phyloP scores from a whole-genome alignment of 2,888 invertebrate genomes.

The Spodoptera exigua region DNA sequence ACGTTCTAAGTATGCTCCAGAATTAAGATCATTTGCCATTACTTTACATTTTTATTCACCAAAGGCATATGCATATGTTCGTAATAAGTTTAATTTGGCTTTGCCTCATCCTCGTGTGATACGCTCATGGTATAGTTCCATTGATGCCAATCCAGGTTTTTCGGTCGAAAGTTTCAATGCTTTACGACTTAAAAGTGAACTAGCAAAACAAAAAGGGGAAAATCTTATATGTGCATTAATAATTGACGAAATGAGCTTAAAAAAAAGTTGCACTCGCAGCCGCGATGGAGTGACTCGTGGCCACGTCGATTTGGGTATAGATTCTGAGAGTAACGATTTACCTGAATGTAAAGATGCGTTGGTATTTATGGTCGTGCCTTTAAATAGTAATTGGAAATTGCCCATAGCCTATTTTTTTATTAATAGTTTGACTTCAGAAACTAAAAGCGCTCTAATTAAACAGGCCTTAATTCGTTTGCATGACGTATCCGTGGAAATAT shows the following conservation, averaged over 20 bases:
- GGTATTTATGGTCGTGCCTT: too few species aligned
- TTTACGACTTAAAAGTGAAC: conserved; percentile 12
- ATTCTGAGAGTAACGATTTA: conserved; percentile 22
- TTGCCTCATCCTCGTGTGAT: too few species aligned
- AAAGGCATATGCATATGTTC: too few species aligned
- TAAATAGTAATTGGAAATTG: too few species aligned
- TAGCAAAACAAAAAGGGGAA: conserved; percentile 26
- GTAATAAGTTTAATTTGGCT: too few species aligned
- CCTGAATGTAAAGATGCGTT: conserved; percentile 21
- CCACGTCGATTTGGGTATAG: conserved; percentile 25
- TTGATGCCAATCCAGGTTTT: conserved; percentile 16
- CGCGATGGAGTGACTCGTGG: conserved; percentile 24
- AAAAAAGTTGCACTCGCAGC: conserved; percentile 26
- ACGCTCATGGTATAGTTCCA: too few species aligned
- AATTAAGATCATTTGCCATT: too few species aligned
- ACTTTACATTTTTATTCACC: too few species aligned
- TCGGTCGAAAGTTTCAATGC: conserved; percentile 13
- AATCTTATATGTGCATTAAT: conserved; percentile 29
- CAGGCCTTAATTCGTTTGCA: conserved; percentile 24
- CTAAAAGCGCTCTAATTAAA: conserved; percentile 18
- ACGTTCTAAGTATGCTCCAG: too few species aligned
- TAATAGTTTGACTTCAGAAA: conserved; percentile 22
- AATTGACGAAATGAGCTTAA: conserved; percentile 29
- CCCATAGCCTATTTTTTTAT: conserved; percentile 30
- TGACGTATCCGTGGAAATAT: conserved; percentile 30